Conservation (phyloP, 2,113 vertebrate genomes). For the Neolamprologus tretocephalus region DNA sequence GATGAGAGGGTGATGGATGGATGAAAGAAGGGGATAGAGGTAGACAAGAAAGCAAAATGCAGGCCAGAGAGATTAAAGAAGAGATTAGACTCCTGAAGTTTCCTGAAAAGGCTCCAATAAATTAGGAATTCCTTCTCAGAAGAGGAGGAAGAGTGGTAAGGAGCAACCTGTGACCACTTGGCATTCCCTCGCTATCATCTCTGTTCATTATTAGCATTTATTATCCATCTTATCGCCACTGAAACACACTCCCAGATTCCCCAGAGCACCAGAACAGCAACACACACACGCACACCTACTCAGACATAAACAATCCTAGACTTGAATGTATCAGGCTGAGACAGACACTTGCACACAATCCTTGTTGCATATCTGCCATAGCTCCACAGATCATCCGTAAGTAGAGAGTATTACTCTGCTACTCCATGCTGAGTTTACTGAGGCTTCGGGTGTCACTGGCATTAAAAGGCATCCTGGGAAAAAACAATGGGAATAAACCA, state of each 20-base stretch:
- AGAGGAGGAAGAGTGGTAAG: background rate
- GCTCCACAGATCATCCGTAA: slow-evolving; percentile 19
- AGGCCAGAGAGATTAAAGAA: slow-evolving; percentile 61
- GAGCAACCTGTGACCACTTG: slow-evolving; percentile 5
- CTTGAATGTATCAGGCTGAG: background rate
- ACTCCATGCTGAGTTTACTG: background rate
- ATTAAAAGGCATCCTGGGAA: background rate
- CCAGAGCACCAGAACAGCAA: background rate
- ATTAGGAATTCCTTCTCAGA: slow-evolving; percentile 46
- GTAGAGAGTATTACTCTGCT: background rate
- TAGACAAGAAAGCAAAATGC: slow-evolving; percentile 58
- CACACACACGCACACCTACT: background rate
- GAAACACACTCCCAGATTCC: slow-evolving; percentile 48
- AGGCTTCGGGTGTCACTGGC: background rate
- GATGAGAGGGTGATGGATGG: slow-evolving; percentile 64
- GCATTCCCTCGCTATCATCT: background rate
- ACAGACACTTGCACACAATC: background rate
- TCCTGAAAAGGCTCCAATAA: slow-evolving; percentile 53
- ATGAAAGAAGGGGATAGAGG: slow-evolving; percentile 51
- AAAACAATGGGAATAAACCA: slow-evolving; percentile 26
- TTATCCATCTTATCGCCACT: slow-evolving; percentile 34
- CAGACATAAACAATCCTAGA: background rate
- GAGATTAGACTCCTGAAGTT: slow-evolving; percentile 55
- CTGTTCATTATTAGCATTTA: slow-evolving; percentile 15
- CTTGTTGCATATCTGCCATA: background rate